These are phyloP conservation scores for Myotis yumanensis DNA, from an alignment of 2,113 vertebrate genomes.

Conservation along the genomic window DNA sequence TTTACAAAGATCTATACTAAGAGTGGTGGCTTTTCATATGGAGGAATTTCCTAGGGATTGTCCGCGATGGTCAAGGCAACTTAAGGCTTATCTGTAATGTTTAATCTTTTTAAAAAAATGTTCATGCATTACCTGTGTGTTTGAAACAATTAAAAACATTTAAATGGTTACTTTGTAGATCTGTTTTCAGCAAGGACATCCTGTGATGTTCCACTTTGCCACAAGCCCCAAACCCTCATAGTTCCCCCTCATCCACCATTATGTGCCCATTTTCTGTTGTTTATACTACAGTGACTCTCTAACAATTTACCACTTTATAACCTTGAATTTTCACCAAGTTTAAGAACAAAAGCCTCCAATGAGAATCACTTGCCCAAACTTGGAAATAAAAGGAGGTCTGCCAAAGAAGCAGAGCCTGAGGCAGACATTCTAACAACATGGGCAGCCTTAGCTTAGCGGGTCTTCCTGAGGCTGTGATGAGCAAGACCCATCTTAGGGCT, in stretches of 20 bases:
- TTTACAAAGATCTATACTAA: background rate
- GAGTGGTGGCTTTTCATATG: background rate
- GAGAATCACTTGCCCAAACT: background rate
- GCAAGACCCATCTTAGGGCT: background rate
- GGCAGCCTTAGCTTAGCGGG: background rate
- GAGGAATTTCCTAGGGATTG: background rate
- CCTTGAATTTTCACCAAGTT: background rate
- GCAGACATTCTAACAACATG: background rate
- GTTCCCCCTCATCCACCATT: background rate
- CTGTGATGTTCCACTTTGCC: background rate
- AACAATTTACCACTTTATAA: background rate
- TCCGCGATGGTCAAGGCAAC: background rate
- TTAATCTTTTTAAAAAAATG: background rate
- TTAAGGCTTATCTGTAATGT: background rate
- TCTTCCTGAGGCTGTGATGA: background rate
- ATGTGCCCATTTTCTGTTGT: background rate
- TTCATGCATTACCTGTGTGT: background rate
- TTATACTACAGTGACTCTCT: background rate
- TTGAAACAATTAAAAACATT: conserved; percentile 1
- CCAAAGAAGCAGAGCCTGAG: background rate
- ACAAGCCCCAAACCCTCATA: background rate
- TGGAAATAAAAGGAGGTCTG: background rate
- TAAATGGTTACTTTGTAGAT: background rate
- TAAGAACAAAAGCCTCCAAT: background rate
- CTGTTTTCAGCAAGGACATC: background rate